Evolutionary conservation across 1,140 invertebrate genomes (phyloP), one percentile per base, ranked within the genome.

Genomic region (Pogonomyrmex californicus): DNA sequence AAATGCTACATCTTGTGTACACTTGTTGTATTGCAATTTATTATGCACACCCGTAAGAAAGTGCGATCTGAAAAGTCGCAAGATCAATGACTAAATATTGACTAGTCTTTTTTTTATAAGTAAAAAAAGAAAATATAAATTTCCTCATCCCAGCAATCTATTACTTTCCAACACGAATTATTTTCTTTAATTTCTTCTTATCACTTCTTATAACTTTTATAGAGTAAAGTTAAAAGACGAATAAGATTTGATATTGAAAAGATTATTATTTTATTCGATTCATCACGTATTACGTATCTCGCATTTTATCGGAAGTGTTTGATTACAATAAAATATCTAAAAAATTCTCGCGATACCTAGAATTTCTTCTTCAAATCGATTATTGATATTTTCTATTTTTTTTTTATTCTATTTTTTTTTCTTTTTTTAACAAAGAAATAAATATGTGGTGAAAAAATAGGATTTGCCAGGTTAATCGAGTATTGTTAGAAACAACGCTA

Each of bases 1-100:
- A 96, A 96, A 96, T 96, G 96, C 96, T 96, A 95, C 96, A 96
- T 96, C 96, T 96, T 96, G 96, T 96, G 96, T 96, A 96, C 85
- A 93, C 89, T 92, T 86, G 90, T 81, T 90, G 92, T 93, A 92
- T 91, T 47, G 86, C 54, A 36, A 58, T 87, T 90, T 68, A 89
- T 90, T 90, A 78, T 17, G 56, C 58, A 44, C 51, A 56, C 85
- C 78, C 88, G 89, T 86, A 86, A 86, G 76, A 81, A 85, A 89
- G 89, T 44, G 62, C 33, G 36, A 65, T 9, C n/a, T 66, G n/a
- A 44, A 4, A 66, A 66, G 44, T 47, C 85, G 54, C 36, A 75
- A 87, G 75, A 68, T 82, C 66, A 4, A n/a, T 90, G 89, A 89
- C 81, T 86, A 49, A 75, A 71, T 41, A 38, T 71, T 17, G 41